These are phyloP conservation scores for Metalampra italica DNA, from an alignment of 2,888 invertebrate genomes.

Conservation along the genomic window DNA sequence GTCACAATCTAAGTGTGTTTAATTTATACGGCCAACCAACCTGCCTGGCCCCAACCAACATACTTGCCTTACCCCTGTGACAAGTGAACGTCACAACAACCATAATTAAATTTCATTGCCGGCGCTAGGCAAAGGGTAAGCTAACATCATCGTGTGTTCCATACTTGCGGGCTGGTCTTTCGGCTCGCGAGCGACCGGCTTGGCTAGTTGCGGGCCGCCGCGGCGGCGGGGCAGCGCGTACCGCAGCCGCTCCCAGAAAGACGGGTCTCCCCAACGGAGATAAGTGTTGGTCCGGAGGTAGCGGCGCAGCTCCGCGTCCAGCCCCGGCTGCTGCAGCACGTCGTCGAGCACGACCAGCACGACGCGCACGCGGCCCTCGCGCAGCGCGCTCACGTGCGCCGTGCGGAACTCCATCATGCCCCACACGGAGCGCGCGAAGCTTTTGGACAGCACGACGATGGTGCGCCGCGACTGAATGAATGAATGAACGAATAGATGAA, in stretches of 20 bases:
- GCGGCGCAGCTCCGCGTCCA: conserved; percentile 63
- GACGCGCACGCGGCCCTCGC: conserved; percentile 80
- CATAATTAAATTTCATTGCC: too few relatives aligned
- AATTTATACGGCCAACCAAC: too few relatives aligned
- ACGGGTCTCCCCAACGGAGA: conserved; percentile 87
- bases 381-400: conserved; percentile 59
- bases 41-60: too few relatives aligned
- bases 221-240: conserved; percentile 80
- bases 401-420: conserved; percentile 81
- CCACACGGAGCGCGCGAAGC: conserved; percentile 62
- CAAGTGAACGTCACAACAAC: too few relatives aligned
- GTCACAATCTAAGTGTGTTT: too few relatives aligned
- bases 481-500: too few relatives aligned
- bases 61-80: too few relatives aligned
- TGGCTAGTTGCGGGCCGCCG: too few relatives aligned
- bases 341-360: conserved; percentile 83
- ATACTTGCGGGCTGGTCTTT: too few relatives aligned
- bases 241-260: conserved; percentile 87
- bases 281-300: conserved; percentile 89
- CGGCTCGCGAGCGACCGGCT: too few relatives aligned
- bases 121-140: too few relatives aligned
- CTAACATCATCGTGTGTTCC: too few relatives aligned
- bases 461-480: conserved; percentile 73
- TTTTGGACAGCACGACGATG: conserved; percentile 24
- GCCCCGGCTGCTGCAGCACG: conserved; percentile 69